Evolutionary conservation across 2,888 invertebrate species (phyloP).

Genomic region (Acanthoscelides obtectus): DNA sequence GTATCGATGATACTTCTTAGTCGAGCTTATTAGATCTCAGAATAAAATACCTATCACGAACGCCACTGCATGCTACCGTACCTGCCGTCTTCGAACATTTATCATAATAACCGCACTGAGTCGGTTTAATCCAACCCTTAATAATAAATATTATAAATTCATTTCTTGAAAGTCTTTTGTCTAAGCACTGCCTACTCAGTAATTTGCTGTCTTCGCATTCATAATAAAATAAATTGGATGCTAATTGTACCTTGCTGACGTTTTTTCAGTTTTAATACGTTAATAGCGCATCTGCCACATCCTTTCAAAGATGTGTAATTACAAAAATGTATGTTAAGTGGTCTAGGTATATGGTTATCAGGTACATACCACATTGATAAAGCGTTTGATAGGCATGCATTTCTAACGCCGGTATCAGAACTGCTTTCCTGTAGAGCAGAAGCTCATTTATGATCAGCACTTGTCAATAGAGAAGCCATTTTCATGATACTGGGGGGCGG

Average conservation of each 20-base stretch:
- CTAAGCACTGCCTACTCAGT: background rate
- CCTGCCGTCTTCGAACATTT: background rate
- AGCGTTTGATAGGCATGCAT: background rate
- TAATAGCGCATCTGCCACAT: constrained; percentile 18
- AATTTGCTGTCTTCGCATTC: constrained; percentile 13
- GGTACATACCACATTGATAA: background rate
- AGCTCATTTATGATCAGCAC: too few species aligned
- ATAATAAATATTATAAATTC: constrained; percentile 21
- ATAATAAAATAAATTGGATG: constrained; percentile 13
- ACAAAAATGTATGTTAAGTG: constrained; percentile 4
- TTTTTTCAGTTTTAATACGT: constrained; percentile 1
- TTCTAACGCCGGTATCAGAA: too few species aligned
- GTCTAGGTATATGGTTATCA: background rate
- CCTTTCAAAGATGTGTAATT: constrained; percentile 13
- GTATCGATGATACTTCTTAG: too few species aligned
- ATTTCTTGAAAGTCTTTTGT: constrained; percentile 16
- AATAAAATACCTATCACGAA: constrained; percentile 12
- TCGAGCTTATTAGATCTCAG: too few species aligned
- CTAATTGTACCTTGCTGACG: constrained; percentile 11
- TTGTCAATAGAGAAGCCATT: too few species aligned
- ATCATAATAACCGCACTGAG: background rate
- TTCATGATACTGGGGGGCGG: too few species aligned
- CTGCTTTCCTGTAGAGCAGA: too few species aligned
- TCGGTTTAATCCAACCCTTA: constrained; percentile 11
- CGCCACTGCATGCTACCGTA: constrained; percentile 8